Evolutionary conservation across 2,113 vertebrate species (phyloP), one percentile per base, ranked within the genome.

Genomic region (Eupsittula cactorum): DNA sequence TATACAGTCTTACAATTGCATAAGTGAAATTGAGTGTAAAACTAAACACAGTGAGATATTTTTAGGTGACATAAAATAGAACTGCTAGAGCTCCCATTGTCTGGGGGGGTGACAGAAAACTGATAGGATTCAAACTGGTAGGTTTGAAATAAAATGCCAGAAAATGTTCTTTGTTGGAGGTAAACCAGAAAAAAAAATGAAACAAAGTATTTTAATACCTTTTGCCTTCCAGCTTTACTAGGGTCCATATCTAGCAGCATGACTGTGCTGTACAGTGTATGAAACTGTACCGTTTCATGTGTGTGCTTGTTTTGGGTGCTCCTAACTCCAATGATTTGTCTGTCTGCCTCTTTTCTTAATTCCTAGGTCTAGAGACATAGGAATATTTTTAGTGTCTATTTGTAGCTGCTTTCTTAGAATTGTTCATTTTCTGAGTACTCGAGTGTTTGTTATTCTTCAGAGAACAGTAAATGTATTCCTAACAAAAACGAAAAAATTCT

Each of bases 251-350:
- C 28, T 78, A 5, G 8, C 23, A 31, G 37, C 25, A 88, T 23
- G 7, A 82, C 7, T 0, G 0, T 29, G 10, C 33, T 49, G 11
- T 80, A 41, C 17, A 29, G 24, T 33, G 4, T n/a, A 33, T 65
- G 63, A 76, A 92, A 64, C 16, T 41, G 10, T 49, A 63, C 31
- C 4, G 19, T n/a, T n/a, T n/a, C 55, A 57, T n/a, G 33, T 13
- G 11, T 57, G 23, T 67, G 12, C 5, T 76, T 63, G 53, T 63
- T 46, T 13, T 33, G 74, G 23, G 60, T 77, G 28, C 44, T 60
- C 14, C 25, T 68, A 49, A 42, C 53, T 37, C 10, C 69, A 62
- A 1, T 59, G n/a, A 57, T 70, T 86, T 76, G 6, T 18, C 41
- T 31, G 10, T 50, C n/a, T 89, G 15, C 21, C 63, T 3, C 62